Conservation (phyloP, 2,888 invertebrate genomes). For the Himalopsyche kuldschensis region DNA sequence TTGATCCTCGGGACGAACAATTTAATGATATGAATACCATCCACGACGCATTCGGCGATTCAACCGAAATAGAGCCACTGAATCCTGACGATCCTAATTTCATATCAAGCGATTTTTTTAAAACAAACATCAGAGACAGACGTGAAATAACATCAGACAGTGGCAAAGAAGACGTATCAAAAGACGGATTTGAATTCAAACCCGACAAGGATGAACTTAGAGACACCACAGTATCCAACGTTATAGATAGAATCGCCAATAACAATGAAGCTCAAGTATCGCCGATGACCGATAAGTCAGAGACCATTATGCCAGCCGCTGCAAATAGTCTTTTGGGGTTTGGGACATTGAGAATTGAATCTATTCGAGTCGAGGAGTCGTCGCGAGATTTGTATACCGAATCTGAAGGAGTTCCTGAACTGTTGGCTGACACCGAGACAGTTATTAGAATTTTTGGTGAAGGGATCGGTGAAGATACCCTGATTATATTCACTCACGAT, state of each 20-base stretch:
- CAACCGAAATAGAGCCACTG: background rate
- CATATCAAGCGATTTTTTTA: background rate
- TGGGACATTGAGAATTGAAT: slow-evolving; percentile 50
- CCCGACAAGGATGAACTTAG: background rate
- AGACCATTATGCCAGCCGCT: background rate
- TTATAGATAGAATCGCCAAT: background rate
- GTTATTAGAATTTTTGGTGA: slow-evolving; percentile 74
- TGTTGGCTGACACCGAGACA: slow-evolving; percentile 64
- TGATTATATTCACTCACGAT: slow-evolving; percentile 72
- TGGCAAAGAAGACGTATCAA: background rate
- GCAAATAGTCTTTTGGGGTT: background rate
- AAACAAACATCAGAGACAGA: background rate
- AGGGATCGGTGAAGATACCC: slow-evolving; percentile 66
- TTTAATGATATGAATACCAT: background rate
- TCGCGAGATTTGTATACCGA: slow-evolving; percentile 60
- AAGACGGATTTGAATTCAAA: background rate
- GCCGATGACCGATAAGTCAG: no score
- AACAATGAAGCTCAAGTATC: background rate
- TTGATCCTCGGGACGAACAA: background rate
- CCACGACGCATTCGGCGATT: background rate
- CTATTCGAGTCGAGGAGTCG: slow-evolving; percentile 61
- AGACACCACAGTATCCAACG: background rate
- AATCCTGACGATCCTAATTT: background rate
- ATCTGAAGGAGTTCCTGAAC: slow-evolving; percentile 66
- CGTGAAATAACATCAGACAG: background rate